phyloP scores from a whole-genome alignment of 2,888 invertebrate genomes.

The Euproctis similis region DNA sequence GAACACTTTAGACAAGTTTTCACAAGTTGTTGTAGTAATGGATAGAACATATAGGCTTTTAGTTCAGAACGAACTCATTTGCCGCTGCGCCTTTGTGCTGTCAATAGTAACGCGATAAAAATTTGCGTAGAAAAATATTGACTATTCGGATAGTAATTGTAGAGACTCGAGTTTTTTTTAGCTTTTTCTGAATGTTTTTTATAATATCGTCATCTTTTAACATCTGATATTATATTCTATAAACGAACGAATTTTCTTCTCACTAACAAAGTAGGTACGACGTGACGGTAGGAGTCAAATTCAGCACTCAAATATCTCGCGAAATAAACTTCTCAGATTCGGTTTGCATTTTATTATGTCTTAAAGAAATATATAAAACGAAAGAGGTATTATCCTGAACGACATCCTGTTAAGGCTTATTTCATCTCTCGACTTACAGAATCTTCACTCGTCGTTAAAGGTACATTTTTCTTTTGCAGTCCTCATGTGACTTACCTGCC shows the following conservation, averaged over 20 bases:
- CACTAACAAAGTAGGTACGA: too few relatives aligned
- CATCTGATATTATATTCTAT: too few relatives aligned
- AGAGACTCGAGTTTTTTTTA: too few relatives aligned
- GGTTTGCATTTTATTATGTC: too few relatives aligned
- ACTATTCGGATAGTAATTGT: too few relatives aligned
- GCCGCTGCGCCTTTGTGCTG: conserved; percentile 39
- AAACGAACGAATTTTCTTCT: too few relatives aligned
- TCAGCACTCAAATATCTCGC: too few relatives aligned
- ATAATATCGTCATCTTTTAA: too few relatives aligned
- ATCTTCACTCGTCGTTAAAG: conserved; percentile 71
- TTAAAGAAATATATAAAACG: conserved; percentile 62
- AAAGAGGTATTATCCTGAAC: conserved; percentile 68
- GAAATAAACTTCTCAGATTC: too few relatives aligned
- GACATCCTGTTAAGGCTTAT: conserved; percentile 74
- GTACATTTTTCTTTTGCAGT: conserved; percentile 75
- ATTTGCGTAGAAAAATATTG: too few relatives aligned
- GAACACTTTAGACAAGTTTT: conserved; percentile 57
- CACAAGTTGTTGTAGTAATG: conserved; percentile 50
- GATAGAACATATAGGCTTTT: conserved; percentile 54
- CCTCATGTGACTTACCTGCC: conserved; percentile 65
- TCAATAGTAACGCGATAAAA: conserved; percentile 36
- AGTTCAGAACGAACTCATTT: conserved; percentile 36
- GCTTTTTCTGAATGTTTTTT: too few relatives aligned
- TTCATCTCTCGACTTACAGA: conserved; percentile 65
- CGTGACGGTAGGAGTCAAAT: too few relatives aligned